Base-by-base conservation (phyloP, 23 tunicate genomes). In the Styela plicata region DNA sequence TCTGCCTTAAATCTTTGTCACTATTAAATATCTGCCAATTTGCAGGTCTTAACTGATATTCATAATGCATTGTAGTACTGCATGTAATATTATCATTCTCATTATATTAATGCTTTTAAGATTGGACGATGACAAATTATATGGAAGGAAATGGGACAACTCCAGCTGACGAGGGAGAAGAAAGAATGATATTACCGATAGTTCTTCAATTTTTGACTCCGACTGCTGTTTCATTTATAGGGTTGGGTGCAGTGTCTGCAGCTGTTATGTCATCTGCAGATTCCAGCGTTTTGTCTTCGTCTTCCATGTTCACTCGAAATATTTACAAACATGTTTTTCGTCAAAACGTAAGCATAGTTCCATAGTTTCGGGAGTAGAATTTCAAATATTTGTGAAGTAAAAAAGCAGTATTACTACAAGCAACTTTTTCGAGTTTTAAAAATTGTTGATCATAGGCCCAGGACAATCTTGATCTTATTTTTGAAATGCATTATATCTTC, bases 191-290 rank as follows among this genome's bases (percentile, higher is more conserved):
- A 62, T 79, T 94, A n/a, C 98, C 98, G 0, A 89, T 94, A 52
- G 98, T 94, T 2, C 70, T 94, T 36, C 92, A 94, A 37, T 82
- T 89, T 69, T 74, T 94, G 16, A 88, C 93, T 2, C 92, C 92
- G 2, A 37, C 78, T 18, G 98, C 92, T 1, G 89, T 94, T 22
- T 85, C 94, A 3, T 89, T 88, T 63, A 52, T 94, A 26, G 98
- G 98, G 2, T 84, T 94, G 27, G 98, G 98, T 2, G 94, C 98
- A 3, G 94, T 88, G 0, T 89, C 98, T 27, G 98, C 98, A 18
- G 92, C 98, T 25, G 98, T 94, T n/a, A 94, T 94, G 98, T 94
- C 98, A 27, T 94, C 98, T 2, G 94, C 94, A 30, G 98, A 94
- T 69, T 90, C 96, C 52, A 88, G 93, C 69, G 69, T 94, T 30